Conservation (phyloP, 2,113 vertebrate genomes). For the Peromyscus maniculatus region DNA sequence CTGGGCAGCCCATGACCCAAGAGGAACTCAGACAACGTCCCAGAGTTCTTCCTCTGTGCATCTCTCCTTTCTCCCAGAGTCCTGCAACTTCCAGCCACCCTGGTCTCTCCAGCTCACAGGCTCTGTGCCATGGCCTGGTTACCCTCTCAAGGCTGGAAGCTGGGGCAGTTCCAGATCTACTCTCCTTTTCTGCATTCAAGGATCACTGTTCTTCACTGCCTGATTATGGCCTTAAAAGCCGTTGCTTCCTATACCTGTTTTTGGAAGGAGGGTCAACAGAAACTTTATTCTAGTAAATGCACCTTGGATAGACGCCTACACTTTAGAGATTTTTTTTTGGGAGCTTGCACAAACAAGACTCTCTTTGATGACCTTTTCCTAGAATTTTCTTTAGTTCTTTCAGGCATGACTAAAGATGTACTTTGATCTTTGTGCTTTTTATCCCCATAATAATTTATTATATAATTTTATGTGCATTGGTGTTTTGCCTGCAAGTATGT, state of each 20-base stretch:
- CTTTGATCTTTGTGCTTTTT: neutral
- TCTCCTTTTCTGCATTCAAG: neutral
- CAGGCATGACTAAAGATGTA: neutral
- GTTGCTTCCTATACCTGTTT: neutral
- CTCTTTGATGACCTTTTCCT: constrained; percentile 27
- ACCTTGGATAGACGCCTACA: neutral
- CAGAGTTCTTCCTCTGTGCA: neutral
- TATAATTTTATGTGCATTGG: no score
- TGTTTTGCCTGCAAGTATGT: neutral
- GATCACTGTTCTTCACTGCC: neutral
- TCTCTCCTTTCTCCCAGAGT: neutral
- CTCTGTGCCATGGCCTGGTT: neutral
- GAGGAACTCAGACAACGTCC: neutral
- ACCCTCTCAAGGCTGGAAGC: neutral
- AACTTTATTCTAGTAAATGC: neutral
- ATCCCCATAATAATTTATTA: neutral
- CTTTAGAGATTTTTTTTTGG: neutral
- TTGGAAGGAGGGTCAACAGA: neutral
- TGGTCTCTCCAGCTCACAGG: neutral
- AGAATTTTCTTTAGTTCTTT: constrained; percentile 1
- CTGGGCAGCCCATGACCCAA: neutral
- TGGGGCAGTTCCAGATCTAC: neutral
- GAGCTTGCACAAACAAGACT: neutral
- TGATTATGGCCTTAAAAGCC: neutral
- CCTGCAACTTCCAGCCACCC: neutral